These are phyloP conservation scores for Leptonema lineaticorne DNA, from an alignment of 1,140 invertebrate species.

Conservation along the genomic window DNA sequence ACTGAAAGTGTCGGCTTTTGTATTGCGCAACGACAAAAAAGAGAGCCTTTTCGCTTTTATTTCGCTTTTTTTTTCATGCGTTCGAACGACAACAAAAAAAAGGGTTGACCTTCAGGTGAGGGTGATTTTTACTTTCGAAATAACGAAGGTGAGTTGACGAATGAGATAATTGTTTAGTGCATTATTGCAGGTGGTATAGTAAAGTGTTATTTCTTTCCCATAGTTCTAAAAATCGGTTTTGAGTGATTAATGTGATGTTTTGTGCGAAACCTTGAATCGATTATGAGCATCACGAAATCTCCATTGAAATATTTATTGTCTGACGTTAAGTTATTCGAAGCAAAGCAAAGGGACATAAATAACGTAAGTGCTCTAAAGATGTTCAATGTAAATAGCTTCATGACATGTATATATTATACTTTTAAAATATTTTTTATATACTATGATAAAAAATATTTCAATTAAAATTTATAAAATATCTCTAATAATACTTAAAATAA, in stretches of 20 bases:
- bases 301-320: slow-evolving; percentile 9
- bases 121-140: slow-evolving; percentile 35
- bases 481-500: no score
- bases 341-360: not conserved
- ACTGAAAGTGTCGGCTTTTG: slow-evolving; percentile 36
- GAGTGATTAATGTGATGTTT: slow-evolving; percentile 38
- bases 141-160: slow-evolving; percentile 28
- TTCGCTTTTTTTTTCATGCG: not conserved
- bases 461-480: no score
- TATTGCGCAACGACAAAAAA: slow-evolving; percentile 1
- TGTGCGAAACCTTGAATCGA: slow-evolving; percentile 36
- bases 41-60: not conserved
- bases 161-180: slow-evolving; percentile 27
- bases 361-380: not conserved
- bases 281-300: slow-evolving; percentile 1
- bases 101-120: slow-evolving; percentile 30
- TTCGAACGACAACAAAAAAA: not conserved
- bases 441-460: no score
- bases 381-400: no score
- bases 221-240: not conserved
- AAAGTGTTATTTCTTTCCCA: not conserved
- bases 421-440: no score
- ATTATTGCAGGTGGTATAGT: slow-evolving; percentile 35
- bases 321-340: no score
- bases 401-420: no score